Conservation (phyloP, 2,888 invertebrate genomes). For the Nasonovia ribisnigri region DNA sequence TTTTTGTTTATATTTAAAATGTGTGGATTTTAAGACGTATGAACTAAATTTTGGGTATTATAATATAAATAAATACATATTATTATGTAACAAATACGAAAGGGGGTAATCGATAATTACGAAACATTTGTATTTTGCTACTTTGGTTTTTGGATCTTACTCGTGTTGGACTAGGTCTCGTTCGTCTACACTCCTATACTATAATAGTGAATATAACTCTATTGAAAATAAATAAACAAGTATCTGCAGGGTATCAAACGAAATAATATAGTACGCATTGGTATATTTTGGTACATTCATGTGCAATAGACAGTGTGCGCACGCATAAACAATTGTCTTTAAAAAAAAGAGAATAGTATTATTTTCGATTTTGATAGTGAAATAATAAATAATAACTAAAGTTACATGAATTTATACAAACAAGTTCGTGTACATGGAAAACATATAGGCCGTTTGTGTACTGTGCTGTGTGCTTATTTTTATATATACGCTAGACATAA, state of each 20-base stretch:
- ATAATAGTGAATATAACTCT: neutral
- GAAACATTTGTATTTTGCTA: neutral
- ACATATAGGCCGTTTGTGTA: conserved; percentile 33
- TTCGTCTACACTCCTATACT: neutral
- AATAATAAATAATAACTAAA: conserved; percentile 23
- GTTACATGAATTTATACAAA: neutral
- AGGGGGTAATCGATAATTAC: neutral
- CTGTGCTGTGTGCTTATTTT: neutral
- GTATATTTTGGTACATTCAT: too few species aligned
- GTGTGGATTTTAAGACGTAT: too few species aligned
- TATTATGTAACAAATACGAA: too few species aligned
- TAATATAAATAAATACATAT: too few species aligned
- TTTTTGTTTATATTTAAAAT: too few species aligned
- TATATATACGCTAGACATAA: conserved; percentile 38
- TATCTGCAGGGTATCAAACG: too few species aligned
- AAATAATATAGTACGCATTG: too few species aligned
- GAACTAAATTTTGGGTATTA: too few species aligned
- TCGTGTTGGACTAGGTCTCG: neutral
- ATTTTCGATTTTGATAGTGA: neutral
- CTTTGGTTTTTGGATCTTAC: neutral
- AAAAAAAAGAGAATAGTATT: neutral
- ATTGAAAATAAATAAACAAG: neutral
- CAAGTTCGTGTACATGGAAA: neutral
- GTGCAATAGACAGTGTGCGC: neutral
- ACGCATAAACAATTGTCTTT: neutral